These are phyloP conservation scores for Sarcophaga carnaria DNA, from an alignment of 2,888 invertebrate species.

Conservation along the genomic window DNA sequence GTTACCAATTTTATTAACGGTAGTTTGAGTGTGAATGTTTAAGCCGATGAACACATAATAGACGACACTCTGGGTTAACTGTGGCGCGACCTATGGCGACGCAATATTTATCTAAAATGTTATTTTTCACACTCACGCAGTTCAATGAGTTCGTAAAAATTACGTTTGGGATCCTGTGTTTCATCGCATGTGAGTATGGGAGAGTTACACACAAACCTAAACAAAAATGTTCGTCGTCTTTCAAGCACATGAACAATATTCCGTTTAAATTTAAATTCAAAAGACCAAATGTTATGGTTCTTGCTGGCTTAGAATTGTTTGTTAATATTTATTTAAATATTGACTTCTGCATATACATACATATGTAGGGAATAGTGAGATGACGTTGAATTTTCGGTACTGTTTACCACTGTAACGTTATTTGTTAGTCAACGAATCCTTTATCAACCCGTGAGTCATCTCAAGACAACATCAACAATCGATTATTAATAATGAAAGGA, in stretches of 20 bases:
- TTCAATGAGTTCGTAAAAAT: slow-evolving; percentile 82
- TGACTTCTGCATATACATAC: too few relatives aligned
- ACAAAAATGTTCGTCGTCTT: neutral
- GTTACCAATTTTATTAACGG: slow-evolving; percentile 33
- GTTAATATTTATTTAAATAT: slow-evolving; percentile 29
- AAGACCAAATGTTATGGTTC: slow-evolving; percentile 62
- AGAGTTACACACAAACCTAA: slow-evolving; percentile 3
- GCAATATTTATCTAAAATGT: slow-evolving; percentile 82
- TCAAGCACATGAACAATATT: neutral
- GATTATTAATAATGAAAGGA: too few relatives aligned
- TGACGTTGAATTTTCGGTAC: neutral
- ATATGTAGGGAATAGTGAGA: neutral
- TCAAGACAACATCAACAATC: too few relatives aligned
- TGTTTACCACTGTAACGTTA: neutral
- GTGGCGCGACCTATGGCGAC: slow-evolving; percentile 74
- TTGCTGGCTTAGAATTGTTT: slow-evolving; percentile 41
- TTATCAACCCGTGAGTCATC: too few relatives aligned
- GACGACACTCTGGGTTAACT: slow-evolving; percentile 65
- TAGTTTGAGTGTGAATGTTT: slow-evolving; percentile 14
- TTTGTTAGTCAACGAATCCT: too few relatives aligned
- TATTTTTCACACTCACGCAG: slow-evolving; percentile 82
- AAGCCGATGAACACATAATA: slow-evolving; percentile 11
- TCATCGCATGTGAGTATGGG: slow-evolving; percentile 19
- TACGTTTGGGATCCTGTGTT: slow-evolving; percentile 81
- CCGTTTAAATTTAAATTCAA: slow-evolving; percentile 45